Evolutionary conservation across 2,113 vertebrate species (phyloP), one percentile per base, ranked within the genome.

Genomic region (Chlamydotis undulata): DNA sequence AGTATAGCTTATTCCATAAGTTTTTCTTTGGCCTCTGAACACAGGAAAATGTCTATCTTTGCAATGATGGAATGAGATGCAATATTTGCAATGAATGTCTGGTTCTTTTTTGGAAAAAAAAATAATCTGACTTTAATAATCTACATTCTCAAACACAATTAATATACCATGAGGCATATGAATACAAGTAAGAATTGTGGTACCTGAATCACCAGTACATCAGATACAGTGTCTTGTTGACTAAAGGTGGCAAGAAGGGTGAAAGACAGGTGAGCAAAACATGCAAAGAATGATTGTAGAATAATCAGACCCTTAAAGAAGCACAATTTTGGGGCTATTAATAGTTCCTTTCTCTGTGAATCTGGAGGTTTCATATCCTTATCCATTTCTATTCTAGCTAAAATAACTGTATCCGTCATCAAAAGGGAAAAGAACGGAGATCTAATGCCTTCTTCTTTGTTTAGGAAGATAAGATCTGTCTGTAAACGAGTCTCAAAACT

Each of bases 1-100:
- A 76, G 7, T n/a, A 29, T 29, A 60, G 53, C 53, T 87, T 91
- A 82, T 96, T 89, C 49, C 35, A 3, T 41, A 73, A 56, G 28
- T 64, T 91, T 95, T 93, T 57, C 23, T 65, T 70, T 94, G 74
- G 86, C 67, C n/a, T 69, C 35, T 52, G 78, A 90, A 87, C 43
- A 93, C 43, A 87, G 5, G 33, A 76, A 57, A n/a, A 33, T 61
- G 25, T 75, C 45, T 81, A 4, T 47, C 33, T 81, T 70, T 65
- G 7, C 22, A 76, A 50, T 53, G 41, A 73, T 1, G 5, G 57
- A 75, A 75, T 64, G 45, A 89, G 59, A 71, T 25, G 7, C 33
- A 91, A 64, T 91, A 85, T 64, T 87, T 91, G 33, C 33, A 89
- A 68, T n/a, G 28, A 81, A 68, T 24, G 16, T 5, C 5, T 6